Percentiles rank a stretch among this genome's conserved stretches.
Conservation (phyloP, 2,888 invertebrate genomes). For the Melieria picta region DNA sequence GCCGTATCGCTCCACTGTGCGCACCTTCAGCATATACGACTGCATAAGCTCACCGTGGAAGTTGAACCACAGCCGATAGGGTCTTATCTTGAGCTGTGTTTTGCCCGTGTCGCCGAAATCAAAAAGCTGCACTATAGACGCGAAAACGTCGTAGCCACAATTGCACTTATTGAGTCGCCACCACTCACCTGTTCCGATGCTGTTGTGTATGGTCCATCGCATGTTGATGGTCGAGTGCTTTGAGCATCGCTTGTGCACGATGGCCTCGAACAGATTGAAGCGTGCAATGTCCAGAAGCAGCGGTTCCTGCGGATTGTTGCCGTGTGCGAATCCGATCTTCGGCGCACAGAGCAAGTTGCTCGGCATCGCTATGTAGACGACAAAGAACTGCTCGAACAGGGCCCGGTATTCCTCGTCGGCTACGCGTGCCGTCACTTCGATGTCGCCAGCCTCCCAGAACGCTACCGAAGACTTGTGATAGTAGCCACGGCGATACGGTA, state of each 20-base stretch:
- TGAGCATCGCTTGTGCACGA: constrained; percentile 41
- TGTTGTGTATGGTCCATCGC: constrained; percentile 46
- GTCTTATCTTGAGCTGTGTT: constrained; percentile 39
- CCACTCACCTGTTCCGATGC: constrained; percentile 35
- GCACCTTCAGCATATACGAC: constrained; percentile 41
- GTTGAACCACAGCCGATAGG: constrained; percentile 47
- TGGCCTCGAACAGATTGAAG: constrained; percentile 45
- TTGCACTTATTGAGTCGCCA: neutral
- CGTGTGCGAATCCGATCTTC: constrained; percentile 39
- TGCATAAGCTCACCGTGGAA: constrained; percentile 43
- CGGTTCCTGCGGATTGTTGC: constrained; percentile 42
- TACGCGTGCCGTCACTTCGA: constrained; percentile 14
- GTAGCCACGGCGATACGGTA: constrained; percentile 46
- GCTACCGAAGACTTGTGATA: constrained; percentile 39
- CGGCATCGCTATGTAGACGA: constrained; percentile 31
- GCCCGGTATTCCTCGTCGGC: neutral
- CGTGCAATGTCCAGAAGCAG: constrained; percentile 46
- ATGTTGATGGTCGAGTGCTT: constrained; percentile 30
- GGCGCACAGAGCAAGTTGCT: constrained; percentile 36
- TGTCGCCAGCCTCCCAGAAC: constrained; percentile 43
- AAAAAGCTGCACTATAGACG: constrained; percentile 40
- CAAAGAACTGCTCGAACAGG: constrained; percentile 26
- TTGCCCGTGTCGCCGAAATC: constrained; percentile 37
- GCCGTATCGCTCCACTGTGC: constrained; percentile 5
- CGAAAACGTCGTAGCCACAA: neutral